A percentile compares a stretch with the other conserved stretches of the same genome.
phyloP scores from a whole-genome alignment of 2,888 invertebrate species.

The Galerucella nymphaeae region DNA sequence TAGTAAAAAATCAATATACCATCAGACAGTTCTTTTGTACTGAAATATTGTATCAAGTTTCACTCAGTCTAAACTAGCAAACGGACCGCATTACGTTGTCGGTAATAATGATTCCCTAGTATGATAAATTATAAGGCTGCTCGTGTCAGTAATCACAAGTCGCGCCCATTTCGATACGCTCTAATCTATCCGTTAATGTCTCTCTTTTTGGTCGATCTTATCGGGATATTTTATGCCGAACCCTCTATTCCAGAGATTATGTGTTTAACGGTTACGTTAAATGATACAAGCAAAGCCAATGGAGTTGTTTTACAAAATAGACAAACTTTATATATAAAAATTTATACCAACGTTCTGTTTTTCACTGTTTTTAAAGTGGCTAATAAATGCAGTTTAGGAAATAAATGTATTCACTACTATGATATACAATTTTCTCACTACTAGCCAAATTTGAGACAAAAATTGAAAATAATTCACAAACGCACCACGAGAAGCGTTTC shows the following conservation, averaged over 20 bases:
- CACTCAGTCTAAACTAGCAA: slow-evolving; percentile 50
- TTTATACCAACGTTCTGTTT: too few relatives aligned
- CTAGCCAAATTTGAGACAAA: too few relatives aligned
- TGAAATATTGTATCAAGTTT: slow-evolving; percentile 50
- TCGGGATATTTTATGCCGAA: slow-evolving; percentile 40
- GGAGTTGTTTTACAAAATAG: too few relatives aligned
- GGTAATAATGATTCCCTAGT: slow-evolving; percentile 43
- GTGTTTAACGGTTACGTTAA: neutral
- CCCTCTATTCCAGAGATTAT: slow-evolving; percentile 19
- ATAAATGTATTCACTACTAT: too few relatives aligned
- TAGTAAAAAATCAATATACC: neutral
- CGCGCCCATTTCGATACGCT: slow-evolving; percentile 53
- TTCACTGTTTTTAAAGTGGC: too few relatives aligned
- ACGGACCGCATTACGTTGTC: slow-evolving; percentile 34
- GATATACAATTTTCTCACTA: too few relatives aligned
- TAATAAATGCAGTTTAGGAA: too few relatives aligned
- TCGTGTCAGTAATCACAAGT: slow-evolving; percentile 56
- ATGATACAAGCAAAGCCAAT: too few relatives aligned
- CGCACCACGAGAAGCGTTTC: too few relatives aligned
- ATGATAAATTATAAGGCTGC: slow-evolving; percentile 54
- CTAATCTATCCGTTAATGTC: slow-evolving; percentile 57
- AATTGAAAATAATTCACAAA: too few relatives aligned
- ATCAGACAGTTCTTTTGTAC: slow-evolving; percentile 34
- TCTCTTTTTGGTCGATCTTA: slow-evolving; percentile 53
- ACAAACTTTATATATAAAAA: too few relatives aligned